Base-by-base conservation (phyloP, 2,113 vertebrate genomes). In the Promerops cafer region DNA sequence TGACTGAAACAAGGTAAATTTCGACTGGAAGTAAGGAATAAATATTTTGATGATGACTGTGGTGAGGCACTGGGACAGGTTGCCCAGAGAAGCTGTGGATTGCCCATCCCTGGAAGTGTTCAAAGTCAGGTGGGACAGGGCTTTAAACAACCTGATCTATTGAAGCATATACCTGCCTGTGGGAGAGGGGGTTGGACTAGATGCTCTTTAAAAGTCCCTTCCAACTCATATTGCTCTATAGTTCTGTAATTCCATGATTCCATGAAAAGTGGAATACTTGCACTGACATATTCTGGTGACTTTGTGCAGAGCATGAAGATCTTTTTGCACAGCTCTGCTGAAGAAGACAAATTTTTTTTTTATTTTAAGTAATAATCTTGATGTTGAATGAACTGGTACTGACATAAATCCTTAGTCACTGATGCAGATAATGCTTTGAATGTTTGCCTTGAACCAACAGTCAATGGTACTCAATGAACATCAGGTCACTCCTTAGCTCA, bases 31-130 rank as follows among this genome's bases (percentile, higher is more conserved):
- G 7, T 16, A 31, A 37, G n/a, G 42, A 79, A 78, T 20, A 61
- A 12, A 13, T 40, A 39, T 8, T 61, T 89, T 69, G 18, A 68
- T 1, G 0, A 22, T 39, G 24, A 40, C 1, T 12, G 8, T 40
- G 14, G 16, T 33, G 16, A 86, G 33, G 44, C 28, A 72, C 31
- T 33, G 37, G 22, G 19, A 65, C 20, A n/a, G 15, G 19, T 4
- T 81, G 18, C 22, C 26, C 35, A 60, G 13, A 59, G 44, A 66
- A 71, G 23, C 0, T 33, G 30, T 14, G 23, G 40, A 31, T 28
- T 37, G 3, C 20, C 22, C 70, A 13, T 26, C 13, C 2, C 21
- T 61, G 40, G 9, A 61, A 61, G 26, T 17, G 31, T 40, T 70
- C 52, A 37, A 53, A 12, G n/a, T 2, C 37, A 61, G 14, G 40